These are phyloP conservation scores for Gadus chalcogrammus DNA, from an alignment of 2,113 vertebrate species.

Conservation along the genomic window DNA sequence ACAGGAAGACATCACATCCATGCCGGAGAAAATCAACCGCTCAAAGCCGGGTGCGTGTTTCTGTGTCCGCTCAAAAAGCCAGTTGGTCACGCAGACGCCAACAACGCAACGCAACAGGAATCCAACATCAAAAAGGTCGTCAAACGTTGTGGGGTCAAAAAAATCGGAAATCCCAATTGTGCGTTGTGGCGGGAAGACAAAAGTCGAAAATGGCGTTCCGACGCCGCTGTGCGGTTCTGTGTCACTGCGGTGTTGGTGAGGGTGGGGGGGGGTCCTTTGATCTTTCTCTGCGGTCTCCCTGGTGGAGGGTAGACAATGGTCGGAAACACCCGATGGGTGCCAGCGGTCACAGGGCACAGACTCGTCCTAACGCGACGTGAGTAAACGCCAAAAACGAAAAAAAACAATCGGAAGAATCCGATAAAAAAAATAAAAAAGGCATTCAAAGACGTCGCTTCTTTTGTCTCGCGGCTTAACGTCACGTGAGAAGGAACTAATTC, in stretches of 20 bases:
- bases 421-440: too few species aligned
- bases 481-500: too few species aligned
- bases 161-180: too few species aligned
- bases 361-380: too few species aligned
- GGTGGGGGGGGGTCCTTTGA: slow-evolving; percentile 39
- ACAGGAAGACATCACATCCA: slow-evolving; percentile 73
- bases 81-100: not conserved
- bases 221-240: too few species aligned
- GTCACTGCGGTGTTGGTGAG: not conserved
- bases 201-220: too few species aligned
- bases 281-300: slow-evolving; percentile 28
- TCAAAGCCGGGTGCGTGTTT: not conserved
- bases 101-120: not conserved
- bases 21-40: slow-evolving; percentile 31
- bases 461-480: too few species aligned
- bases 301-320: slow-evolving; percentile 40
- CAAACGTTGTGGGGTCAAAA: not conserved
- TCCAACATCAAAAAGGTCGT: slow-evolving; percentile 10
- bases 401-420: too few species aligned
- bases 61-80: not conserved
- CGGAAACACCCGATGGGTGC: slow-evolving; percentile 44
- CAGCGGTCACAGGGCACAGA: too few species aligned
- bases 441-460: too few species aligned
- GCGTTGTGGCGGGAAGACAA: too few species aligned
- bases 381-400: too few species aligned